Conservation (phyloP, 2,797 vertebrate species). For the Euthynnus affinis region DNA sequence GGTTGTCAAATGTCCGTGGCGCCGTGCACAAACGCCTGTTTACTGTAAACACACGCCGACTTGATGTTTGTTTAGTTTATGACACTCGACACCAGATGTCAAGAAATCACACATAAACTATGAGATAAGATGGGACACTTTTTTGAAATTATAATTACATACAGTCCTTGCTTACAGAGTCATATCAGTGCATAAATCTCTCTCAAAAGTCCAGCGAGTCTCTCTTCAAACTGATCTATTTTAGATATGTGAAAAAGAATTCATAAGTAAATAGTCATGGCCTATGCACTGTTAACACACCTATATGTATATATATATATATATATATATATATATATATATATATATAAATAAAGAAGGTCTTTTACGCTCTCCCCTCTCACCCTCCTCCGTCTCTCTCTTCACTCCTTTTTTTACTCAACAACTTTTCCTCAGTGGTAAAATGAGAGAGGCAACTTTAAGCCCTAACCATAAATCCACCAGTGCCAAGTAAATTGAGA, state of each 20-base stretch:
- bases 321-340: too few relatives aligned
- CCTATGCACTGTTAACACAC: neutral
- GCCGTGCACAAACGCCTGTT: neutral
- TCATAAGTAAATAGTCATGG: neutral
- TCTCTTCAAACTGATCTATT: neutral
- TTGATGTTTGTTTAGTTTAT: neutral
- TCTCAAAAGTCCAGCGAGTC: neutral
- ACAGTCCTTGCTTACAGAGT: neutral
- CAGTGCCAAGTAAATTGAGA: constrained; percentile 82
- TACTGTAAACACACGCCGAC: neutral
- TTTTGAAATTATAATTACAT: neutral
- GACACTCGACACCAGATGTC: neutral
- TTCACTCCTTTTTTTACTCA: constrained; percentile 40
- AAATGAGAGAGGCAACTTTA: constrained; percentile 67
- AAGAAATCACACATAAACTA: constrained; percentile 1
- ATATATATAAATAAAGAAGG: neutral
- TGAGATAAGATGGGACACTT: neutral
- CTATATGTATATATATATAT: too few relatives aligned
- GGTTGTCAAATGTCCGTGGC: neutral
- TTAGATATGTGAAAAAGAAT: constrained; percentile 3
- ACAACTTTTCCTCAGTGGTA: constrained; percentile 44
- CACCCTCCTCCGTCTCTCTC: neutral
- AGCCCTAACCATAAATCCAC: constrained; percentile 79
- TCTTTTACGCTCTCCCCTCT: neutral
- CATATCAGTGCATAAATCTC: neutral